Evolutionary conservation across 2,797 vertebrate species (phyloP).

Genomic region (Danio aesculapii): DNA sequence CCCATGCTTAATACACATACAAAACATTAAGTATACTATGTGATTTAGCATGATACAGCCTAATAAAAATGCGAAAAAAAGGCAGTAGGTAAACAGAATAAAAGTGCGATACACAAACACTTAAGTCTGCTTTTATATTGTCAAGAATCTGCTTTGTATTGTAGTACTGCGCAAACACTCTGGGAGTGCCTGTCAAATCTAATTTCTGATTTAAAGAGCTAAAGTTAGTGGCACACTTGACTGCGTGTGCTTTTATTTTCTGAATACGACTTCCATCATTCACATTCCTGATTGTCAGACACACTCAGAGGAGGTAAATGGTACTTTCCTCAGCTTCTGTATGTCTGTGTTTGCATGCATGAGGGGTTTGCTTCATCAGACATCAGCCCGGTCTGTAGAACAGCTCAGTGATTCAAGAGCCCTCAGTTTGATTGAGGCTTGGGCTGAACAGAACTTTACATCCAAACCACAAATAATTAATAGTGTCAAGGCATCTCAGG

Average conservation of each 20-base stretch:
- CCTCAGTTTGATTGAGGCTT: slow-evolving; percentile 64
- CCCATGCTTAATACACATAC: no score
- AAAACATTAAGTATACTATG: no score
- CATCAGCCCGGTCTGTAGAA: slow-evolving; percentile 53
- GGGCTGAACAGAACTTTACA: slow-evolving; percentile 43
- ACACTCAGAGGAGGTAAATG: slow-evolving; percentile 58
- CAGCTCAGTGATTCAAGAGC: slow-evolving; percentile 65
- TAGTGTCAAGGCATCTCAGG: slow-evolving; percentile 50
- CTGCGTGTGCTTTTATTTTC: slow-evolving; percentile 35
- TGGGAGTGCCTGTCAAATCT: slow-evolving; percentile 16
- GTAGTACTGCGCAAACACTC: neutral
- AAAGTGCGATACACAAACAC: neutral
- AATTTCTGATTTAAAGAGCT: slow-evolving; percentile 25
- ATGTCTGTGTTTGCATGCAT: slow-evolving; percentile 62
- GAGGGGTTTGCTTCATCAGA: slow-evolving; percentile 57
- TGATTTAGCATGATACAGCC: no score
- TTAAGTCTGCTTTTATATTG: neutral
- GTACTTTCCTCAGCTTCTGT: slow-evolving; percentile 31
- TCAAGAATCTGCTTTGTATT: neutral
- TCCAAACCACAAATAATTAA: slow-evolving; percentile 55
- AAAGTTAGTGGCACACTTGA: slow-evolving; percentile 33
- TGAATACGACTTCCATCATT: neutral
- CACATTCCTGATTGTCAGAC: slow-evolving; percentile 15
- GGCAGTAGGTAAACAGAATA: neutral
- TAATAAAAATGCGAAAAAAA: neutral